A percentile compares a stretch with the other conserved stretches of the same genome.
phyloP scores from a whole-genome alignment of 2,797 vertebrate genomes.

The Karalla daura region DNA sequence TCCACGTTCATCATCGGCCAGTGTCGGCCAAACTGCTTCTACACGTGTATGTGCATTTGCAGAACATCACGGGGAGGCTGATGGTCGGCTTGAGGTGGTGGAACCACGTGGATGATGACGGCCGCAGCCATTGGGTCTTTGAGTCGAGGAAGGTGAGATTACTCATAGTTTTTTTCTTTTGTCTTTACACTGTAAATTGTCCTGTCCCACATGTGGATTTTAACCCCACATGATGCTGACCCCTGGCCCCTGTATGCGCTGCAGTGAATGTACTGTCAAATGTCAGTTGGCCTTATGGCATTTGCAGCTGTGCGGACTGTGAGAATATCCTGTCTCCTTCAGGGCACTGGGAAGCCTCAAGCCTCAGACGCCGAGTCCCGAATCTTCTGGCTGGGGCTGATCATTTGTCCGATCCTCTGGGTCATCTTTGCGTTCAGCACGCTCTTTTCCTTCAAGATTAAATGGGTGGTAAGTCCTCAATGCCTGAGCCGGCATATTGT shows the following conservation, averaged over 20 bases:
- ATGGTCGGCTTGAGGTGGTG: constrained; percentile 97
- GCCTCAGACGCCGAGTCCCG: constrained; percentile 87
- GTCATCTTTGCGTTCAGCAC: constrained; percentile 92
- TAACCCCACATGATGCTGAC: constrained; percentile 10
- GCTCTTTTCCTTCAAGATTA: constrained; percentile 91
- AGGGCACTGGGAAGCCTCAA: constrained; percentile 75
- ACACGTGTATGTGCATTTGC: neutral
- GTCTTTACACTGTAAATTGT: neutral
- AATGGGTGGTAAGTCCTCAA: constrained; percentile 93
- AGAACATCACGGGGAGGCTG: constrained; percentile 95
- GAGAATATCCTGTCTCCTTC: constrained; percentile 58
- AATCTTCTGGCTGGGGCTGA: constrained; percentile 95
- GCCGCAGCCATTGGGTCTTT: constrained; percentile 94
- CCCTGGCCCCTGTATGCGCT: neutral
- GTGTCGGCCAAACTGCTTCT: neutral
- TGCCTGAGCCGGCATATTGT: too few species aligned
- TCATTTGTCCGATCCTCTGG: constrained; percentile 92
- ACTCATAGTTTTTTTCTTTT: neutral
- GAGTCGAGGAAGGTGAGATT: constrained; percentile 91
- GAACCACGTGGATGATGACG: constrained; percentile 98
- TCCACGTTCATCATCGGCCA: neutral
- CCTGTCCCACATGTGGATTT: neutral
- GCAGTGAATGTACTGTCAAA: constrained; percentile 8
- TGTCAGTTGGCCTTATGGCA: neutral
- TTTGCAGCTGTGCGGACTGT: constrained; percentile 45